Base-by-base conservation (phyloP, 2,113 vertebrate species). In the Chlamydotis undulata region DNA sequence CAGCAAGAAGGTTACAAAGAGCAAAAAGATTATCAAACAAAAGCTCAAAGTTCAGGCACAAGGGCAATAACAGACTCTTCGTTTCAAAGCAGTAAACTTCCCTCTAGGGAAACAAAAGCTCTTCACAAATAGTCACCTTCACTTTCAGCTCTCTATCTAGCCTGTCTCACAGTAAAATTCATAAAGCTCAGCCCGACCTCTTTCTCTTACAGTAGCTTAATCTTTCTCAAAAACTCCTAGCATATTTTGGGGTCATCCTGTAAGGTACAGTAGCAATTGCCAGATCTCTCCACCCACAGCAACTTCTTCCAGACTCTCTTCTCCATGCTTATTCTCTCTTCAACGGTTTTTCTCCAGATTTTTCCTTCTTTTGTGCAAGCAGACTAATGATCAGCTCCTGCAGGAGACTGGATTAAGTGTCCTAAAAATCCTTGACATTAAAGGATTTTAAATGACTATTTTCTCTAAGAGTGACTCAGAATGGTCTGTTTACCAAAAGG, bases 401-500 rank as follows among this genome's bases (percentile, higher is more conserved):
- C 33, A 89, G 83, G 29, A 87, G 80, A 8, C 49, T 56, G 63
- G 89, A 86, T 95, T 86, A 77, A 83, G 35, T 96, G 86, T 87
- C 71, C 33, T 65, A 93, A 93, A 92, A 92, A 75, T 87, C 43
- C 64, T 83, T 73, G 73, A 95, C 73, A 88, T 55, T 55, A 96
- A 97, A 88, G 78, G 45, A 77, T 87, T 92, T 80, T 71, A 74
- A 85, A 88, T n/a, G 0, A 83, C 53, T 94, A 24, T 97, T 94
- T 80, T 89, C 92, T 85, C 35, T 91, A 95, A 83, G 55, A 90
- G 67, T 90, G 94, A 97, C 89, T 95, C 94, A 95, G 85, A 93
- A 86, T 22, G 29, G n/a, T 68, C 84, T 96, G 94, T 93, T 95
- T 96, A 92, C 80, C 71, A 64, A 90, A 70, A 33, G 59, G 33